Percentiles rank a stretch among this genome's conserved stretches.
Conservation (phyloP, 2,888 invertebrate species). For the Parnassius mnemosyne region DNA sequence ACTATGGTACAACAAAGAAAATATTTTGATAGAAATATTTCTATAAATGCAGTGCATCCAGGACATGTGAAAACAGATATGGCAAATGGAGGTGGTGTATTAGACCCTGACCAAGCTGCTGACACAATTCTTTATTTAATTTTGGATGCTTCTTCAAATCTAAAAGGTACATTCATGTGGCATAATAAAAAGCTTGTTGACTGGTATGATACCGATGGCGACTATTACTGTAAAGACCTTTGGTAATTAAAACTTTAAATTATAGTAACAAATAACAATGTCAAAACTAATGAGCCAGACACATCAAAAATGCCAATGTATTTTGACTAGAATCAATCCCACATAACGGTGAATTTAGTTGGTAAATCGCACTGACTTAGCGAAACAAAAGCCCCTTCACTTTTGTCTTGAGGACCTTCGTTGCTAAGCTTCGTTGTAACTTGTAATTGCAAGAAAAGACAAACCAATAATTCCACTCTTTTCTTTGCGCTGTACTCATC, state of each 20-base stretch:
- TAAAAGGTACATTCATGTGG: conserved; percentile 86
- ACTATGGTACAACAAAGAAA: conserved; percentile 63
- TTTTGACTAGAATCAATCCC: too few relatives aligned
- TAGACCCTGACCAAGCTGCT: conserved; percentile 81
- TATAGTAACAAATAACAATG: too few relatives aligned
- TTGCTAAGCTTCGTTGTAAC: too few relatives aligned
- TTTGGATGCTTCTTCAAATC: conserved; percentile 79
- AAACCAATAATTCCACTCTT: too few relatives aligned
- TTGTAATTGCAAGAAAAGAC: too few relatives aligned
- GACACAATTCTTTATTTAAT: conserved; percentile 82
- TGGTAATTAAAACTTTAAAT: conserved; percentile 33
- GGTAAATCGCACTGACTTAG: too few relatives aligned
- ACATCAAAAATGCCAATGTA: too few relatives aligned
- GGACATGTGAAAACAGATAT: conserved; percentile 65
- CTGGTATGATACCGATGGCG: conserved; percentile 76
- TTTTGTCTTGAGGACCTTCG: too few relatives aligned
- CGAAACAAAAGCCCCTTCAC: too few relatives aligned
- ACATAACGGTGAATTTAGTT: too few relatives aligned
- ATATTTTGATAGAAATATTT: conserved; percentile 55
- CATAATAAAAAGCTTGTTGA: conserved; percentile 78
- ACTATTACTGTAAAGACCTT: conserved; percentile 55
- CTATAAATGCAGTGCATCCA: conserved; percentile 67
- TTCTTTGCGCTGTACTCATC: too few relatives aligned
- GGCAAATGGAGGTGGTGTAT: conserved; percentile 76
- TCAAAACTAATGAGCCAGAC: too few relatives aligned